phyloP scores from a whole-genome alignment of 30 jellyfish, hydroid and myxozoan species.

The Chrysaora quinquecirrha region DNA sequence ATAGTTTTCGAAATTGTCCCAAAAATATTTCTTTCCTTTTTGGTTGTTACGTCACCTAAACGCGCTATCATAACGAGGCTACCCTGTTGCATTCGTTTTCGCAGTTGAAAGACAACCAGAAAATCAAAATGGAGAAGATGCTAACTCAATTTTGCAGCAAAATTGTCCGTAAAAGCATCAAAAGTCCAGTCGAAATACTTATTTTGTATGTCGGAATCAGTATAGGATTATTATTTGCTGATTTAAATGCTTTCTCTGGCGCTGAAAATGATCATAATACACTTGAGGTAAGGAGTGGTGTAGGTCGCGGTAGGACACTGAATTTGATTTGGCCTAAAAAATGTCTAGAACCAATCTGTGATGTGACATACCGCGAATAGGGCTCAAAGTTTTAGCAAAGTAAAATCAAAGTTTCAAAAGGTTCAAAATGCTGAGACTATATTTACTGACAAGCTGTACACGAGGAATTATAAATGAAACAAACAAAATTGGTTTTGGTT shows the following conservation, averaged over 20 bases:
- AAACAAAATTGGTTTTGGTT: too few species aligned
- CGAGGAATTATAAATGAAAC: too few species aligned
- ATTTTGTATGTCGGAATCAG: background rate
- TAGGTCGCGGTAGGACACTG: too few species aligned
- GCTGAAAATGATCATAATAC: background rate
- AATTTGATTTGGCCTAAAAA: too few species aligned
- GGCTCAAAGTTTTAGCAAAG: too few species aligned
- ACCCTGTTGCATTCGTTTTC: background rate
- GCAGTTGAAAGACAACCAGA: background rate
- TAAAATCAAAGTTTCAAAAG: too few species aligned
- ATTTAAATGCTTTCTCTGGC: background rate
- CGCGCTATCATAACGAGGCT: background rate
- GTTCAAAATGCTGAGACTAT: too few species aligned
- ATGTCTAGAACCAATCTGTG: too few species aligned
- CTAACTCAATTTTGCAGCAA: background rate
- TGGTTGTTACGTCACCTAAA: background rate
- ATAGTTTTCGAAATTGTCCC: background rate
- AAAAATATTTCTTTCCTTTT: background rate
- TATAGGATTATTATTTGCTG: constrained; percentile 2
- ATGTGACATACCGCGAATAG: too few species aligned
- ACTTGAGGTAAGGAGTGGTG: too few species aligned
- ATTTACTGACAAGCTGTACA: too few species aligned
- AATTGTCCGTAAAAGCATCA: background rate
- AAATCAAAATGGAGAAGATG: background rate
- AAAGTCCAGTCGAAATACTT: constrained; percentile 6